Evolutionary conservation across 2,797 vertebrate genomes (phyloP), one percentile per base, ranked within the genome.

Genomic region (Adrianichthys oophorus): DNA sequence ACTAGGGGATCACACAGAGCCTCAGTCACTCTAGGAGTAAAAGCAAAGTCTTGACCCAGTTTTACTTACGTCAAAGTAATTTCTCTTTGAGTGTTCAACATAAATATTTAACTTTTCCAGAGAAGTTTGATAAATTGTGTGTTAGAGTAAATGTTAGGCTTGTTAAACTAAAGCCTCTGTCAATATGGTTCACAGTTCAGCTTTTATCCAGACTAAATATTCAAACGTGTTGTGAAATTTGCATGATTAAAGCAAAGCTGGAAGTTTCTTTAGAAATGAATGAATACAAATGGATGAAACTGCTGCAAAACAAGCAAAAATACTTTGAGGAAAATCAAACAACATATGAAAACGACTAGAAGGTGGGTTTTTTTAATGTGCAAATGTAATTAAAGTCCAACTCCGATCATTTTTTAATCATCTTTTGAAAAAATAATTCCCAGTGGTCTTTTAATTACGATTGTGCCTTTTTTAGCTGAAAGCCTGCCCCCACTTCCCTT

Each of bases 81-180:
- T 61, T 61, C 48, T 41, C 7, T 56, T 59, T 56, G 19, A 66
- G 32, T 49, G 17, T 40, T 14, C 5, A 40, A 23, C 13, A 63
- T 72, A 2, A 54, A 70, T 62, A 61, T 76, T 68, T 71, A 29
- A 72, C 66, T 43, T 14, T 41, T 23, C 19, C n/a, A n/a, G 41
- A 16, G 43, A 48, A 37, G 4, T 46, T 12, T 41, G 17, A 69
- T 78, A 15, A 67, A 81, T 79, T 68, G 77, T 80, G 68, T 58
- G 46, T 65, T 52, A 21, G 44, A 81, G 78, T 68, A 78, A 78
- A 65, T 58, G 46, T 65, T 52, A 21, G 42, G 29, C 64, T 40
- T 43, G 24, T 58, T 40, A 26, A 72, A 60, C 46, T 62, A 63
- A 62, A 52, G 44, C 19, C 32, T 70, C 59, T 55, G 48, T 50